These are phyloP conservation scores for Meda fulgida DNA, from an alignment of 2,797 vertebrate species.

Conservation along the genomic window DNA sequence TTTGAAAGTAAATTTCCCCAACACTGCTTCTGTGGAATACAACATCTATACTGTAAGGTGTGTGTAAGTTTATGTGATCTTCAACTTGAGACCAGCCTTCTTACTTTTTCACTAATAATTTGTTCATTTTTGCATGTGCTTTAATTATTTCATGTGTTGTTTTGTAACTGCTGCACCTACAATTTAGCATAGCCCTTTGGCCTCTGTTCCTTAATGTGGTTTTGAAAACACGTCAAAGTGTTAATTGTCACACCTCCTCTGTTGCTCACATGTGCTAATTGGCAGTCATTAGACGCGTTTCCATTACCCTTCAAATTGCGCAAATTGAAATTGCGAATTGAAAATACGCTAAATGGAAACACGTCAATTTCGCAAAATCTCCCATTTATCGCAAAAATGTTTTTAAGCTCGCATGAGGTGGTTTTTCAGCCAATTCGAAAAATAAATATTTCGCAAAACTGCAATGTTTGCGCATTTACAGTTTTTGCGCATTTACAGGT, in stretches of 20 bases:
- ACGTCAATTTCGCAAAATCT: no score
- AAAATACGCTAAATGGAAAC: no score
- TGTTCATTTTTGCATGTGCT: background rate
- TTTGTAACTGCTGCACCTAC: background rate
- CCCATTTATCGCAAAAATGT: no score
- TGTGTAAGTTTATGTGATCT: background rate
- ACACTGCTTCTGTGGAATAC: background rate
- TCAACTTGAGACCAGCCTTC: background rate
- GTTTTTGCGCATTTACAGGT: no score
- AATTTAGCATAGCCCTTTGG: background rate
- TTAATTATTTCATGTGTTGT: background rate
- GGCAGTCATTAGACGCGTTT: no score
- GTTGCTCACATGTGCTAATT: slow-evolving; percentile 1
- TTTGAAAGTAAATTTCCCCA: no score
- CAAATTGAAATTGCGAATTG: no score
- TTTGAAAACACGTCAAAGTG: slow-evolving; percentile 19
- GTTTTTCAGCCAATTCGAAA: no score
- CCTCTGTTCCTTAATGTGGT: background rate
- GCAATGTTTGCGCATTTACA: no score
- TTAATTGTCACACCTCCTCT: slow-evolving; percentile 17
- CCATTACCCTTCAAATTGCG: no score
- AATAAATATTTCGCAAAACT: no score
- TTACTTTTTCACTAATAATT: background rate
- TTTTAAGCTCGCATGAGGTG: no score
- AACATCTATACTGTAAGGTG: background rate